Conservation (phyloP, 2,888 invertebrate genomes). For the Nemotelus nigrinus region DNA sequence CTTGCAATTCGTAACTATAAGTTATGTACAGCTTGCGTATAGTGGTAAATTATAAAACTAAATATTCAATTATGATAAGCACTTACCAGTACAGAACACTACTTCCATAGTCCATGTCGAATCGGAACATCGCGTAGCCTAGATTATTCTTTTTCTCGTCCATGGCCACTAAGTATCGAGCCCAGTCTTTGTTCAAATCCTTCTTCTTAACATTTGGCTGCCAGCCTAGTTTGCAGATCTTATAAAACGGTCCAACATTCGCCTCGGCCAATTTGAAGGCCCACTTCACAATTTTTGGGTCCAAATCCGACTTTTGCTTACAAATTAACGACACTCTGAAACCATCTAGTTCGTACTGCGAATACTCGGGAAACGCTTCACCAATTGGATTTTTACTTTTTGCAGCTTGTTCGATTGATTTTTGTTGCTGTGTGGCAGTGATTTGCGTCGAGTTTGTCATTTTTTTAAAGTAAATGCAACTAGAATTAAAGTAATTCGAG, state of each 20-base stretch:
- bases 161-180: conserved; percentile 72
- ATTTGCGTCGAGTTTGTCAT: conserved; percentile 53
- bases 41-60: neutral
- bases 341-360: conserved; percentile 53
- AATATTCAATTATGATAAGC: neutral
- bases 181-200: conserved; percentile 73
- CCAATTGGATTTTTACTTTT: conserved; percentile 60
- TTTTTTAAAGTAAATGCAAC: too few species aligned
- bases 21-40: conserved; percentile 21
- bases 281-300: conserved; percentile 61
- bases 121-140: conserved; percentile 80
- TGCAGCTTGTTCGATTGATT: conserved; percentile 60
- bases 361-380: conserved; percentile 56
- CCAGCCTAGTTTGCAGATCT: conserved; percentile 70
- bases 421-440: conserved; percentile 59
- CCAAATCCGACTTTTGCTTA: conserved; percentile 60
- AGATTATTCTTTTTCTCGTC: conserved; percentile 65
- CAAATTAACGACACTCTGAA: conserved; percentile 56
- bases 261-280: conserved; percentile 63
- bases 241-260: conserved; percentile 62
- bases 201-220: conserved; percentile 70
- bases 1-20: conserved; percentile 83
- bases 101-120: conserved; percentile 75
- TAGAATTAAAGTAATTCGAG: too few species aligned
- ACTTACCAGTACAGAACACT: conserved; percentile 78